Conservation (phyloP, 2,888 invertebrate species). For the Dendrolimus pini region DNA sequence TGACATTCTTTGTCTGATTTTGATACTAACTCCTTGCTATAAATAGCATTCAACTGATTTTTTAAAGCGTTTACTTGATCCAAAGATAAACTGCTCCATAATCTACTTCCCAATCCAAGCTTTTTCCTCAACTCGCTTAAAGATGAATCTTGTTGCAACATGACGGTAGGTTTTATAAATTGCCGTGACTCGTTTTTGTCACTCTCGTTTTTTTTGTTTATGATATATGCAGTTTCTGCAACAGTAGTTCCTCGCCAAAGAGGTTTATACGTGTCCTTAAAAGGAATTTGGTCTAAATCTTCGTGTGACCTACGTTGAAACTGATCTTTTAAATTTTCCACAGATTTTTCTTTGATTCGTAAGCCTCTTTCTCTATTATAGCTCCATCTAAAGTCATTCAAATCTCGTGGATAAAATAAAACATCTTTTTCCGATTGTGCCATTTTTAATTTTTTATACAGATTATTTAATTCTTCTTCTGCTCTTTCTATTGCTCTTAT, state of each 20-base stretch:
- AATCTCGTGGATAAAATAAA: conserved; percentile 85
- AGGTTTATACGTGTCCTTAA: conserved; percentile 85
- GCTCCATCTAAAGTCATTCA: conserved; percentile 86
- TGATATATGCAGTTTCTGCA: conserved; percentile 84
- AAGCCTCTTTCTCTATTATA: conserved; percentile 85
- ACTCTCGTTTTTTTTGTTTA: conserved; percentile 78
- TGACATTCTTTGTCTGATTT: conserved; percentile 52
- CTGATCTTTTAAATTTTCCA: conserved; percentile 88
- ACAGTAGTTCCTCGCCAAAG: conserved; percentile 91
- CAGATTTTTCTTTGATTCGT: conserved; percentile 89
- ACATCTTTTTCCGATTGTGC: conserved; percentile 91
- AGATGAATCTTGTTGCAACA: conserved; percentile 52
- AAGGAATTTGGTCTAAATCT: conserved; percentile 56
- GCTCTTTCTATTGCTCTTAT: conserved; percentile 87
- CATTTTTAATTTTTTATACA: conserved; percentile 85
- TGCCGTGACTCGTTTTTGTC: conserved; percentile 42
- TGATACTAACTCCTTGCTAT: conserved; percentile 77
- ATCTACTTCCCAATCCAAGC: conserved; percentile 82
- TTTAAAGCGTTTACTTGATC: conserved; percentile 89
- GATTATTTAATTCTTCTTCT: conserved; percentile 85
- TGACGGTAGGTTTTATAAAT: conserved; percentile 36
- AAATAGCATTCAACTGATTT: conserved; percentile 88
- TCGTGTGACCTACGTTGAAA: conserved; percentile 80
- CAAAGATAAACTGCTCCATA: conserved; percentile 90
- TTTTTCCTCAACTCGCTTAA: conserved; percentile 61